Base-by-base conservation (phyloP, 2,888 invertebrate species). In the Melanophora roralis region DNA sequence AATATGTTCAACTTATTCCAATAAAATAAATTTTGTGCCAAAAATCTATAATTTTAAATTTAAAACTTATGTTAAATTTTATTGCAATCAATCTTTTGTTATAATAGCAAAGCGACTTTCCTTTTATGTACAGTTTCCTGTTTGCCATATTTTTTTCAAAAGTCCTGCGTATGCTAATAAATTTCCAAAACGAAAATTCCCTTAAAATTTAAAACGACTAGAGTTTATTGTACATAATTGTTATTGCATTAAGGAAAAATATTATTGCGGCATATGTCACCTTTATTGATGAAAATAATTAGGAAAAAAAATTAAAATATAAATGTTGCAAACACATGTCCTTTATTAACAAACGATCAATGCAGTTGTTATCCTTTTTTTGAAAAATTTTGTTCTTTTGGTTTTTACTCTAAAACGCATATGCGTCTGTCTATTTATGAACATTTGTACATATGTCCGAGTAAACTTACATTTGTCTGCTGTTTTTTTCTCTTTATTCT, bases 291-390 rank as follows among this genome's bases (percentile, higher is more conserved):
- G 55, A 27, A 38, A 72, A 60, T 32, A 14, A 7, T 27, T 5
- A 27, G 14, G 38, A 3, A 16, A 21, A 51, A 36, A 74, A 36
- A 27, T 49, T 57, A 45, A 74, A 59, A 51, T 59, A 43, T 55
- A 38, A 43, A 55, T 76, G 76, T 64, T 68, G 72, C 76, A 80
- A n/a, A n/a, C 80, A 80, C 80, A 80, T 80, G 80, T 73, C 76
- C 80, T 80, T 76, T 80, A 72, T 80, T 68, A 68, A 40, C 69
- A 71, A 80, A 55, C 80, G 51, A 59, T 76, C 76, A 68, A 68
- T 80, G 76, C 76, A 80, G 72, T 76, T 80, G 76, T 80, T 80
- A 80, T 80, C 80, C 71, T 72, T 80, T 57, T 49, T 45, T 38
- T n/a, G 2, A 14, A 34, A 6, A 45, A 23, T 49, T 62, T 23